Base-by-base conservation (phyloP, 2,113 vertebrate genomes). In the Galemys pyrenaicus region DNA sequence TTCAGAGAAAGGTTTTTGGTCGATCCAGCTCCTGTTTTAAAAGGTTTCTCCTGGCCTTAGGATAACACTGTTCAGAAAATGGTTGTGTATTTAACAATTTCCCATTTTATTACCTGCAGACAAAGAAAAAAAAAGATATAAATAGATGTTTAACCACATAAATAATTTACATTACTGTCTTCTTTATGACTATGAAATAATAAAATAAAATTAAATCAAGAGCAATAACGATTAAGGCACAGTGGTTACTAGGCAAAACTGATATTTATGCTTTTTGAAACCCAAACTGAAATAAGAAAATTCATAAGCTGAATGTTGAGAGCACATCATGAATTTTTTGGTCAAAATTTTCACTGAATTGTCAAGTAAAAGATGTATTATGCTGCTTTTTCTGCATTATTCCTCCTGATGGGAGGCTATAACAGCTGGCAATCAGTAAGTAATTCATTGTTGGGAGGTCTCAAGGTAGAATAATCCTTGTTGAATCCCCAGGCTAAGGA, bases 121-220 rank as follows among this genome's bases (percentile, higher is more conserved):
- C 95, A 98, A 94, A 96, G 79, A 54, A 65, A 89, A 67, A 88
- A 96, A 88, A 92, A 56, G 64, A 79, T 95, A 83, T 83, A 97
- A 97, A 97, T 97, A 95, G 93, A 97, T 81, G 58, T 51, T 71
- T 96, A 90, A 89, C 64, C 80, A 70, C 71, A 93, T 46, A 92
- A 96, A 58, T 91, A 71, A 94, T 93, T 95, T 90, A 82, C 24
- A 91, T 65, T 94, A 75, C 60, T 78, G 74, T 95, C 82, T 58
- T 95, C 92, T 97, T 90, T 94, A 95, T 95, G 95, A 96, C 84
- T 88, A 71, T 84, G 79, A 97, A 91, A 13, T 80, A 96, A 94
- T 73, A 89, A 97, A 97, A 95, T 94, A 12, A 95, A 96, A 97
- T 96, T 49, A 97, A 96, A 96, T 44, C 75, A 94, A 92, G 74